Evolutionary conservation across 2,888 invertebrate genomes (phyloP), one percentile per base, ranked within the genome.

Genomic region (Andrena marginata): DNA sequence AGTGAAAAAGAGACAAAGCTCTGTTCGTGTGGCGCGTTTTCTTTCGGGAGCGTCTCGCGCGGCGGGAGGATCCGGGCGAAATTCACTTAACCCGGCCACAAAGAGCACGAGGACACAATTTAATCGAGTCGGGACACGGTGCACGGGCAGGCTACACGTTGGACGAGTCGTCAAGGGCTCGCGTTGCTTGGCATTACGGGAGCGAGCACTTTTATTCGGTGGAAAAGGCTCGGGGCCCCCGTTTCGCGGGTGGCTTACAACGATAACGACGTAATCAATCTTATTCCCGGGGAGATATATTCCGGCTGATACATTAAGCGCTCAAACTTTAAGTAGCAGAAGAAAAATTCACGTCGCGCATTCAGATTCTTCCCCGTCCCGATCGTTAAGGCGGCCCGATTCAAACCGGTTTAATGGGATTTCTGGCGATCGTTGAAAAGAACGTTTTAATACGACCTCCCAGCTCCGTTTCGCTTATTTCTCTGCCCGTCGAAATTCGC

Each of bases 11-110:
- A 42, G 26, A 35, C 64, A 8, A 70, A 49, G 67, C 42, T 23
- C 42, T 23, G 16, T 33, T 29, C 26, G 26, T 5, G 29, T 42
- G 3, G 29, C 33, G 29, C 10, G 23, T 33, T 71, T 64, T 63
- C 70, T 59, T 67, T 60, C 48, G 42, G 65, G 48, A 54, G 23
- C 65, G 42, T 70, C 75, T 68, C 80, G 77, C 80, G 59, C 75
- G 72, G 74, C 81, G 85, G 74, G 4, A 79, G 81, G 85, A 82
- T 80, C 84, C 82, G 84, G 87, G 86, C 80, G 85, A 90, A 92
- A 91, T 86, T 90, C 89, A 88, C 86, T 91, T 90, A 90, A 91
- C 91, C 91, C 87, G 87, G 91, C 85, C 65, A 74, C 77, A 75
- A 75, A 75, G 78, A 68, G 84, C 77, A 77, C 82, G 71, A 86